A percentile compares a stretch with the other conserved stretches of the same genome.
These are phyloP conservation scores for Drepanosiphum platanoidis DNA, from an alignment of 2,888 invertebrate genomes.

Conservation along the genomic window DNA sequence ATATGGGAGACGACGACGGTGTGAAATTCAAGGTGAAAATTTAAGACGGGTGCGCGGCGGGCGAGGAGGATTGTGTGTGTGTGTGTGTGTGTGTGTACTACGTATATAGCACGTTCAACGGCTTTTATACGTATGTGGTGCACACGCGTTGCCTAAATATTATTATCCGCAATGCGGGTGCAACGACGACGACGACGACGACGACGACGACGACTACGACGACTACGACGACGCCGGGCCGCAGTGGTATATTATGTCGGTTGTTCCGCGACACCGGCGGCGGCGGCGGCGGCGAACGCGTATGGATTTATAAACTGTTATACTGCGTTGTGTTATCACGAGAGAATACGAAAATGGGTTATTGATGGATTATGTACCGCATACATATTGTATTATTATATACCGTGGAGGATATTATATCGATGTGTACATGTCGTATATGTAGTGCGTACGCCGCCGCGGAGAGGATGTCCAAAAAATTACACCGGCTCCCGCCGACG, in stretches of 20 bases:
- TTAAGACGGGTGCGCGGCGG: not conserved
- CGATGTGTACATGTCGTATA: not conserved
- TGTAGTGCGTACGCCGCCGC: not conserved
- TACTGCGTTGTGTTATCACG: not conserved
- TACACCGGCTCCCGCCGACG: not conserved
- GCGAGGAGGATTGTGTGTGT: not conserved
- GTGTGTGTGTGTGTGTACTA: too few relatives aligned
- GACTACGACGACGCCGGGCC: too few relatives aligned
- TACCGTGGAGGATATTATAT: not conserved
- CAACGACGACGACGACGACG: not conserved
- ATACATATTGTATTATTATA: not conserved
- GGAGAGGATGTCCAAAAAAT: conserved; percentile 20
- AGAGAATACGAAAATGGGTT: not conserved
- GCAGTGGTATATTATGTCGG: not conserved
- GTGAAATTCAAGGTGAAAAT: conserved; percentile 47
- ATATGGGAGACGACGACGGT: not conserved
- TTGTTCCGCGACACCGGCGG: conserved; percentile 14
- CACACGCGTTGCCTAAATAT: conserved; percentile 1
- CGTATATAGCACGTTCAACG: conserved; percentile 1
- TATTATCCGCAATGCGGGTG: conserved; percentile 55
- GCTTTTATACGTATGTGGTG: not conserved
- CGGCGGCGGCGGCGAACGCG: not conserved
- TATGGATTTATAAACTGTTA: not conserved
- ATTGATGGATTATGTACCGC: conserved; percentile 27
- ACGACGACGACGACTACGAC: too few relatives aligned